Conservation (phyloP, 1,140 invertebrate species). For the Eufriesea mexicana region DNA sequence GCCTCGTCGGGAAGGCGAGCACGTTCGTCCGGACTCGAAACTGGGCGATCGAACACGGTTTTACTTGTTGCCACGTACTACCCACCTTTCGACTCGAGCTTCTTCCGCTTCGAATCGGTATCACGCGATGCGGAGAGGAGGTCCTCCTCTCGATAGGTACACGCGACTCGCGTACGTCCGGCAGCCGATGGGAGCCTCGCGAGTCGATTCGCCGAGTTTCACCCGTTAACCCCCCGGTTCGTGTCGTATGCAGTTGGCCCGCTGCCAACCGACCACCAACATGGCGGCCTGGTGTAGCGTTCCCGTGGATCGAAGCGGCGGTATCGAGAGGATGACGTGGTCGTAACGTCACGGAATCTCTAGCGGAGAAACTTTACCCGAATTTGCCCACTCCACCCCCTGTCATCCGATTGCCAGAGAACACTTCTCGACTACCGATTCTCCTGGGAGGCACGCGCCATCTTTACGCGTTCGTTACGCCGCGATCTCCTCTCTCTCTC, state of each 20-base stretch:
- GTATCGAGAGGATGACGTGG: slow-evolving; percentile 5
- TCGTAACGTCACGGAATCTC: not conserved
- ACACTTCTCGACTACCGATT: not conserved
- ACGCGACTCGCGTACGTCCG: not conserved
- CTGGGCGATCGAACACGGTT: not conserved
- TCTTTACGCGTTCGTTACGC: slow-evolving; percentile 5
- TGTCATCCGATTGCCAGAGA: not conserved
- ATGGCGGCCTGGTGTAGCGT: slow-evolving; percentile 26
- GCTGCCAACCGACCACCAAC: slow-evolving; percentile 12
- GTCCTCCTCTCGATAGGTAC: not conserved
- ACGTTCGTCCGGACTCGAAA: too few species aligned
- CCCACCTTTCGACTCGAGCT: not conserved
- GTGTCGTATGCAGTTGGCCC: slow-evolving; percentile 2
- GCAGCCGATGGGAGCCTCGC: not conserved
- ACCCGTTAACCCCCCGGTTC: not conserved
- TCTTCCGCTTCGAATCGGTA: not conserved
- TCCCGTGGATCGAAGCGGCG: slow-evolving; percentile 17
- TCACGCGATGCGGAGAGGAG: not conserved
- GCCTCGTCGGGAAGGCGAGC: too few species aligned
- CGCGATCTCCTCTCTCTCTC: not conserved
- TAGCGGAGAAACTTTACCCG: not conserved
- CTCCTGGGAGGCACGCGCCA: not conserved
- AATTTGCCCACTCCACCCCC: not conserved
- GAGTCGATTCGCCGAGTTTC: not conserved
- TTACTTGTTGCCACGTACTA: not conserved